Percentiles rank a stretch among this genome's conserved stretches.
Evolutionary conservation across 2,888 invertebrate species (phyloP).

Genomic region (Agonopterix alstromeriana): DNA sequence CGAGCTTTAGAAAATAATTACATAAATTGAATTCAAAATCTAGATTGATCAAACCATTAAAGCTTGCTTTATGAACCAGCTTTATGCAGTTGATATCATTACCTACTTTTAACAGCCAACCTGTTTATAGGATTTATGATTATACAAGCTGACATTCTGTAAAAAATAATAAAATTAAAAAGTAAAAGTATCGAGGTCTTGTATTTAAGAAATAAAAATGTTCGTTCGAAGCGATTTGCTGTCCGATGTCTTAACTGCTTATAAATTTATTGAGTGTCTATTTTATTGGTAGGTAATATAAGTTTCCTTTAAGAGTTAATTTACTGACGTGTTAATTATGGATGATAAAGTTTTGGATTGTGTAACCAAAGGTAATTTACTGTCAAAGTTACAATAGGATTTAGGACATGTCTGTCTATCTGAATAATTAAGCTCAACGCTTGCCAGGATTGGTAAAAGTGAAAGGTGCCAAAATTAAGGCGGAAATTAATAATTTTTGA

Average conservation of each 20-base stretch:
- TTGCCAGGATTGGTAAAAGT: too few relatives aligned
- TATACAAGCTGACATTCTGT: conserved; percentile 7
- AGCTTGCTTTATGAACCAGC: conserved; percentile 14
- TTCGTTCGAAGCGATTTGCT: not conserved
- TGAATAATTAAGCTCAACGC: too few relatives aligned
- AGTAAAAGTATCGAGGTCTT: not conserved
- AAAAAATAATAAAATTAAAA: conserved; percentile 1
- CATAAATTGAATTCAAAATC: not conserved
- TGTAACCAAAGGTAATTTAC: too few relatives aligned
- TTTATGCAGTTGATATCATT: conserved; percentile 11
- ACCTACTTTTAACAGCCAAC: conserved; percentile 8
- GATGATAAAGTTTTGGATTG: too few relatives aligned
- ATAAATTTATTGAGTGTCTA: not conserved
- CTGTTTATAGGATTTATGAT: conserved; percentile 2
- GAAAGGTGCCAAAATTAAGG: too few relatives aligned
- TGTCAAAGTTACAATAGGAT: too few relatives aligned
- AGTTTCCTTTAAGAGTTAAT: not conserved
- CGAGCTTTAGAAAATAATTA: too few relatives aligned
- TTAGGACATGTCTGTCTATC: too few relatives aligned
- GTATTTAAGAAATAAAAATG: conserved; percentile 1
- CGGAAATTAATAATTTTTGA: too few relatives aligned
- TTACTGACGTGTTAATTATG: not conserved
- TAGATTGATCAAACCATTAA: conserved; percentile 18
- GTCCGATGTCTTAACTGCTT: conserved; percentile 1
- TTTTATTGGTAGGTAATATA: not conserved